These are phyloP conservation scores for Deilephila elpenor DNA, from an alignment of 2,888 invertebrate genomes.

Conservation along the genomic window DNA sequence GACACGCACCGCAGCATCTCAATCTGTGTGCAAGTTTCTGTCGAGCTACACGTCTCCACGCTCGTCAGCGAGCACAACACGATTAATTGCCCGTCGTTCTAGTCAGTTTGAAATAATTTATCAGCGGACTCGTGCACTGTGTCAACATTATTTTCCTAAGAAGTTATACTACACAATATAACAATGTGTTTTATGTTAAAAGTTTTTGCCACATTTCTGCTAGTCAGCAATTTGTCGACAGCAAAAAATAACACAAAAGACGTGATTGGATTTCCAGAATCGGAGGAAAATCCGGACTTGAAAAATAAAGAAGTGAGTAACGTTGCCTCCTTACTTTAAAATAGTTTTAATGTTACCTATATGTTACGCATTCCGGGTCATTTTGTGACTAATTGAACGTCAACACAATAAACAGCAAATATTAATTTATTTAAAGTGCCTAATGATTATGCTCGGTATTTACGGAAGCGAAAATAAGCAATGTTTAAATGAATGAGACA, in stretches of 20 bases:
- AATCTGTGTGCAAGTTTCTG: slow-evolving; percentile 50
- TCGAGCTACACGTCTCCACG: slow-evolving; percentile 44
- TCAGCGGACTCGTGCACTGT: neutral
- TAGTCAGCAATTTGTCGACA: slow-evolving; percentile 46
- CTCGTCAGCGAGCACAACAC: slow-evolving; percentile 34
- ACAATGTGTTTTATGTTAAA: slow-evolving; percentile 40
- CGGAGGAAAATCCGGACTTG: slow-evolving; percentile 64
- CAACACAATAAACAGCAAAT: neutral
- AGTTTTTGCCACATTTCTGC: slow-evolving; percentile 48
- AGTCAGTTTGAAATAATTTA: neutral
- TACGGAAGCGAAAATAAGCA: too few relatives aligned
- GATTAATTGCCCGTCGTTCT: neutral
- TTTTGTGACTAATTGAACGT: neutral
- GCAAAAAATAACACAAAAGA: slow-evolving; percentile 52
- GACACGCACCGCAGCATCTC: slow-evolving; percentile 52
- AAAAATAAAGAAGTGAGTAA: slow-evolving; percentile 69
- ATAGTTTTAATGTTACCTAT: neutral
- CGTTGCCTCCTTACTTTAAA: neutral
- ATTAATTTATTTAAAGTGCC: neutral
- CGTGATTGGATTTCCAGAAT: slow-evolving; percentile 74
- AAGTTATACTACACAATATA: slow-evolving; percentile 21
- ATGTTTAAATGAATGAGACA: too few relatives aligned
- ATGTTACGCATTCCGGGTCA: neutral
- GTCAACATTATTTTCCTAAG: neutral
- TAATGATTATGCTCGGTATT: too few relatives aligned